Evolutionary conservation across 1,140 invertebrate genomes (phyloP), one percentile per base, ranked within the genome.

Genomic region (Bombus fervidus): DNA sequence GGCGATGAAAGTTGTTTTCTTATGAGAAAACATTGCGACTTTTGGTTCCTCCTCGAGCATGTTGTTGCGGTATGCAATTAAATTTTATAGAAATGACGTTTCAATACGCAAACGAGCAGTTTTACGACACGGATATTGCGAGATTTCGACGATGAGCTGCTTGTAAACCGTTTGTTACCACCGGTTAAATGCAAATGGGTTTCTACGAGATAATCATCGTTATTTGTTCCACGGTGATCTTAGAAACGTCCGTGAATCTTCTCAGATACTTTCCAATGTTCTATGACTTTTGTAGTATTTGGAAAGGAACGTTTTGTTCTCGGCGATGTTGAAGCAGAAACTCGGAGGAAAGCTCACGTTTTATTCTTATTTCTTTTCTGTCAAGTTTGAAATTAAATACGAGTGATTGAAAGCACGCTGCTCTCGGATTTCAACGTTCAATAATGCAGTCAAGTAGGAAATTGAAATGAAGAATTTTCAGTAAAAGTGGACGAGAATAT

Each of bases 11-110:
- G 81, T 34, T 75, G 71, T 75, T 66, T 39, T 9, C 71, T 41
- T 41, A 64, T 13, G 57, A 53, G 81, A 75, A 68, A 68, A 22
- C 68, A 37, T 25, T 37, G 0, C 1, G 8, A 18, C 31, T 37
- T 4, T 25, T 12, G 18, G 43, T 31, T 25, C 25, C 22, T 6
- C n/a, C 34, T 28, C 28, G 28, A 64, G 71, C 8, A 22, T 31
- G 59, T 12, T 64, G 39, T 12, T 31, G 15, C 3, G 18, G 31
- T 28, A 15, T 76, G 59, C 73, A 53, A 83, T 83, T 59, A 73
- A 73, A 37, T 59, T 72, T 53, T 59, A 37, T 53, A 43, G 41
- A 83, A 64, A 47, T 43, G 59, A 83, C 81, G 57, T 62, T n/a
- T 64, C 59, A 72, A 82, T 75, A 31, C 31, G 72, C 41, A n/a